Percentiles rank a stretch among this genome's conserved stretches.
Conservation (phyloP, 1,140 invertebrate species). For the Charaxes varanes region DNA sequence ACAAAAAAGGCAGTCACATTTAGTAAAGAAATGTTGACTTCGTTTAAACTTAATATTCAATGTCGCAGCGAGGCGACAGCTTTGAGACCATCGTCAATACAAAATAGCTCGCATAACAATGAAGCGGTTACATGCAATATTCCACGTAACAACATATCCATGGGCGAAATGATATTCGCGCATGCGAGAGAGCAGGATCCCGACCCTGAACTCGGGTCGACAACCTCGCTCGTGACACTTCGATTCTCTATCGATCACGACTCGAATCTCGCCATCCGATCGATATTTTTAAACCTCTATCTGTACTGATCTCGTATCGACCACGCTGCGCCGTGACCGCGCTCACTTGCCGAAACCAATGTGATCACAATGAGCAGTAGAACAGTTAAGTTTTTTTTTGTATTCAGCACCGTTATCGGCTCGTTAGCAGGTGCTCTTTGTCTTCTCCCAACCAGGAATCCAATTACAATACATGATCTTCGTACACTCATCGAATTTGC, state of each 20-base stretch:
- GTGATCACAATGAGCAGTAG: slow-evolving; percentile 46
- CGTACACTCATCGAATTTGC: slow-evolving; percentile 9
- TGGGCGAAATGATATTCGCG: slow-evolving; percentile 57
- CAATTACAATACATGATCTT: slow-evolving; percentile 23
- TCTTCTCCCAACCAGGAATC: slow-evolving; percentile 15
- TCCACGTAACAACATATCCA: slow-evolving; percentile 63
- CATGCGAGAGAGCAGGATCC: slow-evolving; percentile 50
- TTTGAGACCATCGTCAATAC: neutral
- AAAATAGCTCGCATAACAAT: slow-evolving; percentile 39
- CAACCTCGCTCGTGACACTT: slow-evolving; percentile 68
- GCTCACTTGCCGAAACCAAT: slow-evolving; percentile 47
- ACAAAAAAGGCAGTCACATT: too few species aligned
- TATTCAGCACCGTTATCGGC: slow-evolving; percentile 52
- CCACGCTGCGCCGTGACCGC: slow-evolving; percentile 47
- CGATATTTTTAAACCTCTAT: slow-evolving; percentile 64
- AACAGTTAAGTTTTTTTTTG: slow-evolving; percentile 58
- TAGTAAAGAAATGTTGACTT: neutral
- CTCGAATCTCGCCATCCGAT: slow-evolving; percentile 56
- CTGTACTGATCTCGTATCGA: slow-evolving; percentile 49
- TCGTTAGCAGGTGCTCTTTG: slow-evolving; percentile 54
- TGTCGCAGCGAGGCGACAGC: neutral
- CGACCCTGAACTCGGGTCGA: slow-evolving; percentile 64
- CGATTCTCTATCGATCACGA: slow-evolving; percentile 71
- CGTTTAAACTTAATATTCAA: slow-evolving; percentile 2
- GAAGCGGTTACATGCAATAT: slow-evolving; percentile 58